A percentile compares a stretch with the other conserved stretches of the same genome.
Conservation (phyloP, 2,113 vertebrate genomes). For the Maccullochella peelii region DNA sequence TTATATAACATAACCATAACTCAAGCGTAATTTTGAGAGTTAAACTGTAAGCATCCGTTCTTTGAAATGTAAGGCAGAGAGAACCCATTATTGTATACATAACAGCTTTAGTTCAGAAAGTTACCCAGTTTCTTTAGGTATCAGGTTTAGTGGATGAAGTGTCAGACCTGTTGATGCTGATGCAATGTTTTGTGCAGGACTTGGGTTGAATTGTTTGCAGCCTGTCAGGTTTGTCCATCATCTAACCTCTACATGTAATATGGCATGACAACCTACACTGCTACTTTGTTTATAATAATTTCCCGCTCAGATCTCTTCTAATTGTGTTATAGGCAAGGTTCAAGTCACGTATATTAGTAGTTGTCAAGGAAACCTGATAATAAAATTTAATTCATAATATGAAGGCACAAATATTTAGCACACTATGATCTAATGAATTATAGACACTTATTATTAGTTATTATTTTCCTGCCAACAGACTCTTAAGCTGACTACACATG, state of each 20-base stretch:
- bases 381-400: neutral
- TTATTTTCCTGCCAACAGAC: neutral
- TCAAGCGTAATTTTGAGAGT: neutral
- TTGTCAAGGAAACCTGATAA: neutral
- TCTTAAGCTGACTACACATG: neutral
- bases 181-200: neutral
- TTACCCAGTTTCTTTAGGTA: neutral
- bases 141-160: neutral
- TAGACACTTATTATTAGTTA: too few relatives aligned
- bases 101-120: neutral
- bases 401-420: neutral
- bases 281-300: neutral
- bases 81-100: neutral
- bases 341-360: neutral
- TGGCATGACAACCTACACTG: neutral
- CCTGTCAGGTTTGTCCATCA: slow-evolving; percentile 1
- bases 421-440: neutral
- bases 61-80: neutral
- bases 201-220: neutral
- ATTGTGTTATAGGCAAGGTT: neutral
- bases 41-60: neutral
- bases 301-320: neutral
- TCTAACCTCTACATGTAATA: neutral
- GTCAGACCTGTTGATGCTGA: neutral
- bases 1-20: too few relatives aligned